phyloP scores from a whole-genome alignment of 2,888 invertebrate genomes.

The Phytoseiulus persimilis region DNA sequence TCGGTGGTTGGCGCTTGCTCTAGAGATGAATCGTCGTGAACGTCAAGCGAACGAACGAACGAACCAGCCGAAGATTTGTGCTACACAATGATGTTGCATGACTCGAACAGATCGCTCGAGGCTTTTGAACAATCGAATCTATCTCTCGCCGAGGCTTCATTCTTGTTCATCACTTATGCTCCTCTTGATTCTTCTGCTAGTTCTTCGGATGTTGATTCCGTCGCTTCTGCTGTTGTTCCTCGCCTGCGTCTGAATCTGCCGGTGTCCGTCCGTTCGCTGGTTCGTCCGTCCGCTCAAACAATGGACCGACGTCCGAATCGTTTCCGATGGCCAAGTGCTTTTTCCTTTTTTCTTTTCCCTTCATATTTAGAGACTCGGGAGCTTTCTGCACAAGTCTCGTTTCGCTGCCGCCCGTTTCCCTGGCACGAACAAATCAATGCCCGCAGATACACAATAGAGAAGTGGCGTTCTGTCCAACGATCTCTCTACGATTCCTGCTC shows the following conservation, averaged over 20 bases:
- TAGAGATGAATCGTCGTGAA: neutral
- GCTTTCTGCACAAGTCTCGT: neutral
- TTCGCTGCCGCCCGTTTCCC: neutral
- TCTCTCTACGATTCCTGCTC: neutral
- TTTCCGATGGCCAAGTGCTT: neutral
- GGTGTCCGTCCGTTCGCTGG: neutral
- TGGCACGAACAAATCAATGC: neutral
- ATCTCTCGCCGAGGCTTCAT: neutral
- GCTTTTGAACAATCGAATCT: neutral
- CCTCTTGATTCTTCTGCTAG: neutral
- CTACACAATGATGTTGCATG: neutral
- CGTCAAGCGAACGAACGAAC: neutral
- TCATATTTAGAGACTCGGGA: neutral
- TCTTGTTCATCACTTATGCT: conserved; percentile 5
- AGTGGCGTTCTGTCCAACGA: neutral
- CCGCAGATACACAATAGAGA: neutral
- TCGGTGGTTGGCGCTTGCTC: neutral
- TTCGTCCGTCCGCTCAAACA: neutral
- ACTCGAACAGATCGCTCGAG: conserved; percentile 5
- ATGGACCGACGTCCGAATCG: neutral
- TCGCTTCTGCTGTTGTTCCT: neutral
- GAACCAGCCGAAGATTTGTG: neutral
- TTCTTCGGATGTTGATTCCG: neutral
- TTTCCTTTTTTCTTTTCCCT: neutral
- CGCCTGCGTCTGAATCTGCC: neutral